Conservation (phyloP, 23 tunicate genomes). For the Trididemnum nubilum region DNA sequence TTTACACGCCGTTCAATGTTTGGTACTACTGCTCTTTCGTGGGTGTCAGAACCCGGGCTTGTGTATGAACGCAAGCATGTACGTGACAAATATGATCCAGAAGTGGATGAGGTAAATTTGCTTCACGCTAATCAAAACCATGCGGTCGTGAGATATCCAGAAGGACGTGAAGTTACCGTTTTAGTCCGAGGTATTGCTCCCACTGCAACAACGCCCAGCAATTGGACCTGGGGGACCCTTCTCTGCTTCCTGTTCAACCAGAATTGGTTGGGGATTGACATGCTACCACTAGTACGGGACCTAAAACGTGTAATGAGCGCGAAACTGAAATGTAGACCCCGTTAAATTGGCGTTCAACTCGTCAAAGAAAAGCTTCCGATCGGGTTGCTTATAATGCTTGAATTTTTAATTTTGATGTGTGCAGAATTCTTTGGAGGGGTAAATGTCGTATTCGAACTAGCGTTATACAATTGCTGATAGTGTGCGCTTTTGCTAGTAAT, state of each 20-base stretch:
- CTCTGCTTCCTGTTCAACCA: no score
- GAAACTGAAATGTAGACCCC: not conserved
- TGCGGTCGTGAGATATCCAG: not conserved
- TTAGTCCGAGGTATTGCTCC: not conserved
- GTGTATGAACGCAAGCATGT: not conserved
- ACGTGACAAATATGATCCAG: not conserved
- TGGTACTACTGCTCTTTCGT: not conserved
- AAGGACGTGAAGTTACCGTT: not conserved
- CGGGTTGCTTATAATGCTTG: not conserved
- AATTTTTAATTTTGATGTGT: not conserved
- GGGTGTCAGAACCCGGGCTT: not conserved
- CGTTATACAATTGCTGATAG: no score
- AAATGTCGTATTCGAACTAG: not conserved
- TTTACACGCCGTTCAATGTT: not conserved
- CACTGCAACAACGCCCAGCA: not conserved
- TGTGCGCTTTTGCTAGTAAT: no score
- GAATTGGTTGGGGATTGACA: not conserved
- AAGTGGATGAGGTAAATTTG: not conserved
- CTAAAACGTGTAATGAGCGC: not conserved
- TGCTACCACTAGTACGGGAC: not conserved
- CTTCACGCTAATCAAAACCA: not conserved
- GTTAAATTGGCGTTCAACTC: not conserved
- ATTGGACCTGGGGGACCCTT: no score
- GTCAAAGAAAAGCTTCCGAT: not conserved
- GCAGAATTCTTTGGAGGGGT: not conserved